A percentile compares a stretch with the other conserved stretches of the same genome.
phyloP scores from a whole-genome alignment of 2,888 invertebrate species.

The Calameuta filiformis region DNA sequence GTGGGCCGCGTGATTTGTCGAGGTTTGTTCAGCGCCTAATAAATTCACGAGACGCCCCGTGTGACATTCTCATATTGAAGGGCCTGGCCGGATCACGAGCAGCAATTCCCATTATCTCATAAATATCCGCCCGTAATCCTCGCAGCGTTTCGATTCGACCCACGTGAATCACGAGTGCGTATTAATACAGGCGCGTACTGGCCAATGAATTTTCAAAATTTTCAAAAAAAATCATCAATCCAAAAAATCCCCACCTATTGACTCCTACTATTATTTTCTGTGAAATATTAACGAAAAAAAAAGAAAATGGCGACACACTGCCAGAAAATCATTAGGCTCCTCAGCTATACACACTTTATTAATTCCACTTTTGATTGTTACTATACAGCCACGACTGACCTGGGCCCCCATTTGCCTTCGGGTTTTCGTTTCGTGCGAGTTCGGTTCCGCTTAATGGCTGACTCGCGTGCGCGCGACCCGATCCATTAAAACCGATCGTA shows the following conservation, averaged over 20 bases:
- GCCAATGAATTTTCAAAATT: neutral
- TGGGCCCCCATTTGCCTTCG: neutral
- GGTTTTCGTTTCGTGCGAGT: neutral
- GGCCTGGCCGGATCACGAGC: constrained; percentile 11
- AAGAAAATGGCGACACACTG: accelerated
- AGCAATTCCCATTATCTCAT: constrained; percentile 19
- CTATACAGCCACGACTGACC: neutral
- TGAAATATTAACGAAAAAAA: too few relatives aligned
- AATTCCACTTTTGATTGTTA: neutral
- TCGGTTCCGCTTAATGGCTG: neutral
- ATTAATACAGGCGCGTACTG: neutral
- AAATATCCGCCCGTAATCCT: constrained; percentile 18
- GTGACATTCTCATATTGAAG: constrained; percentile 1
- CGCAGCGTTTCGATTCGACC: constrained; percentile 11
- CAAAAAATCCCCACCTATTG: neutral
- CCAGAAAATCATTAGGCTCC: neutral
- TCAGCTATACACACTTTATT: neutral
- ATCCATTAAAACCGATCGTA: neutral
- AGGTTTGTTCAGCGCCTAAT: constrained; percentile 4
- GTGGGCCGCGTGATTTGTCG: constrained; percentile 7
- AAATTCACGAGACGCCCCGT: constrained; percentile 7
- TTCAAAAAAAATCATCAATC: neutral
- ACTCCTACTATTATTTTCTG: neutral
- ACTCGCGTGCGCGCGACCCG: neutral
- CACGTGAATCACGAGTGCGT: neutral